Evolutionary conservation across 2,113 vertebrate species (phyloP), one percentile per base, ranked within the genome.

Genomic region (Pachycephala philippinensis): DNA sequence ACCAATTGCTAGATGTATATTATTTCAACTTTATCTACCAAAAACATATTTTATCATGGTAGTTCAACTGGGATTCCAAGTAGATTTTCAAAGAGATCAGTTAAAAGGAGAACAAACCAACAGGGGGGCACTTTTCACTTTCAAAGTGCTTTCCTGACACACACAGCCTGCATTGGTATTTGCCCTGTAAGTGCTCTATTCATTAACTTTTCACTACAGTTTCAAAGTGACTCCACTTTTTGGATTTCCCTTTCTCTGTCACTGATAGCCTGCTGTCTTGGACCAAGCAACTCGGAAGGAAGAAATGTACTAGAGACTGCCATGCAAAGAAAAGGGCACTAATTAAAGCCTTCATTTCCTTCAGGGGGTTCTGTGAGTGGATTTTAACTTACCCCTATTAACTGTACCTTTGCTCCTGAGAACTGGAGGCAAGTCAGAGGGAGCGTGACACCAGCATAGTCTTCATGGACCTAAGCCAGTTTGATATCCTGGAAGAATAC

Each of bases 91-190:
- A 87, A 92, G 69, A 84, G 42, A 93, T 89, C 49, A 45, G 56
- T 88, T 89, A 87, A 96, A 96, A 94, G n/a, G 31, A 86, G 83
- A 94, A 77, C 88, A 93, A 92, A 94, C 52, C 76, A 95, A 93
- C 33, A 70, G 60, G 56, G 59, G 80, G 76, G 33, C 63, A 77
- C 82, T 86, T 94, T 77, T 79, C 89, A 81, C 69, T 92, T 94
- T 84, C 61, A 60, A 71, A 95, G 65, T 71, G 83, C 83, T 92
- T 86, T 93, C 86, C 65, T 92, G 76, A 92, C 63, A 84, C 76
- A 92, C 75, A 89, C 52, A 92, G 72, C 9, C 68, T 78, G 49
- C 60, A 49, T 16, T 0, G 0, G 71, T 81, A 86, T 68, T 89
- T 88, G 74, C 47, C 68, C 68, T 86, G 5, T 49, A 68, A 94